Evolutionary conservation across 2,888 invertebrate genomes (phyloP).

Genomic region (Leucozona laternaria): DNA sequence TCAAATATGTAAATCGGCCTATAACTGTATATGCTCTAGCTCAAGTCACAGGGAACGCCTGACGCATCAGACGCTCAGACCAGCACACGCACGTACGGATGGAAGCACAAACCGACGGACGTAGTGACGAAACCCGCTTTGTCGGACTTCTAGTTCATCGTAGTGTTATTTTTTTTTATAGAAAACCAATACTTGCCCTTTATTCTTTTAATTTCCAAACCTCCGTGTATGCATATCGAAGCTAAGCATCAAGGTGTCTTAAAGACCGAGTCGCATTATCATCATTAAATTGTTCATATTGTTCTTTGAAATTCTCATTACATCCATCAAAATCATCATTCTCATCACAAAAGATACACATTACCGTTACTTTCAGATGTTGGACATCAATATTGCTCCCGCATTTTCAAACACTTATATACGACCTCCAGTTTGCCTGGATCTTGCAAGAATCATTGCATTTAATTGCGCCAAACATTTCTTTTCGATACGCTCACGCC

Average conservation of each 20-base stretch:
- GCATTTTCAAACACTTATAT: slow-evolving; percentile 19
- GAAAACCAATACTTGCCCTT: too few species aligned
- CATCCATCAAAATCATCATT: slow-evolving; percentile 80
- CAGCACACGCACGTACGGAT: too few species aligned
- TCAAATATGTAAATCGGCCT: too few species aligned
- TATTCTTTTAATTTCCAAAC: background rate
- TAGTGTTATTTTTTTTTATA: too few species aligned
- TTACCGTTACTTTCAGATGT: slow-evolving; percentile 51
- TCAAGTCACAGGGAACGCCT: too few species aligned
- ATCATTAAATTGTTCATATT: background rate
- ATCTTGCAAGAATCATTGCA: slow-evolving; percentile 69
- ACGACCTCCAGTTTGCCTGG: background rate
- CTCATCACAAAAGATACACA: slow-evolving; percentile 33
- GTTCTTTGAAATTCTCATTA: slow-evolving; percentile 46
- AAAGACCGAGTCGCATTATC: background rate
- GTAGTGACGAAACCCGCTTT: too few species aligned
- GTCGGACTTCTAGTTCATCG: too few species aligned
- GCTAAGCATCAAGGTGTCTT: background rate
- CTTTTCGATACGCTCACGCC: slow-evolving; percentile 53
- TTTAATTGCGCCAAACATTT: slow-evolving; percentile 63
- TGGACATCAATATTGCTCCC: slow-evolving; percentile 15
- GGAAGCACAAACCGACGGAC: too few species aligned
- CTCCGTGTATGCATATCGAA: background rate
- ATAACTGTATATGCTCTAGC: too few species aligned
- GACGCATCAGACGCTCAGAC: too few species aligned